Evolutionary conservation across 2,888 invertebrate species (phyloP), one percentile per base, ranked within the genome.

Genomic region (Leptogaster cylindrica): DNA sequence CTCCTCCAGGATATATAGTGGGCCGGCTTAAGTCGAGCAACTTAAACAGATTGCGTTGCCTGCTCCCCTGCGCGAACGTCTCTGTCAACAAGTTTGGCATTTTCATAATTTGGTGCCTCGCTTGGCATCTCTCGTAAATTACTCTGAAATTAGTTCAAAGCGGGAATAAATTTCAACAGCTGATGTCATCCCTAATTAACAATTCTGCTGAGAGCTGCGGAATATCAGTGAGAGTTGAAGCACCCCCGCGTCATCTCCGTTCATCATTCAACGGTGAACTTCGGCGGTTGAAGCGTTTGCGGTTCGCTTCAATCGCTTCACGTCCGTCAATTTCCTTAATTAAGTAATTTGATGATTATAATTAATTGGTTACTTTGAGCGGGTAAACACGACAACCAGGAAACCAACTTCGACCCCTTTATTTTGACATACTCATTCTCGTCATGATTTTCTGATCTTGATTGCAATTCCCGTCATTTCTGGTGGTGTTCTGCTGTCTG

Each of bases 131-230:
- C 58, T 61, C 61, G 28, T 61, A 61, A 61, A 61, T 61, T 61
- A 44, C 44, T 16, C 2, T 46, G 33, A 64, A 64, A 48, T 64
- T 64, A 64, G 64, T 33, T 48, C 64, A 48, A 64, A 64, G 48
- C 23, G 48, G 48, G 23, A 48, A 64, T 48, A 64, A 64, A 64
- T 48, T 61, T 61, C 44, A 76, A 75, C 78, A 76, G 78, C 78
- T 78, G 79, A 78, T 79, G 78, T 78, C 74, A 75, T 77, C 76
- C 78, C 78, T 79, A 79, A 79, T 79, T 79, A 79, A 78, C 78
- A 76, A 76, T 76, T 77, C 77, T 76, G 78, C 77, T 12, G 28
- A 25, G 44, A 44, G 61, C 27, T 6, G 14, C 27, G 18, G 18
- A 28, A 25, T 23, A 48, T 61, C 61, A 61, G 10, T 14, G 1